Conservation (phyloP, 1,140 invertebrate species). For the Nylanderia fulva region DNA sequence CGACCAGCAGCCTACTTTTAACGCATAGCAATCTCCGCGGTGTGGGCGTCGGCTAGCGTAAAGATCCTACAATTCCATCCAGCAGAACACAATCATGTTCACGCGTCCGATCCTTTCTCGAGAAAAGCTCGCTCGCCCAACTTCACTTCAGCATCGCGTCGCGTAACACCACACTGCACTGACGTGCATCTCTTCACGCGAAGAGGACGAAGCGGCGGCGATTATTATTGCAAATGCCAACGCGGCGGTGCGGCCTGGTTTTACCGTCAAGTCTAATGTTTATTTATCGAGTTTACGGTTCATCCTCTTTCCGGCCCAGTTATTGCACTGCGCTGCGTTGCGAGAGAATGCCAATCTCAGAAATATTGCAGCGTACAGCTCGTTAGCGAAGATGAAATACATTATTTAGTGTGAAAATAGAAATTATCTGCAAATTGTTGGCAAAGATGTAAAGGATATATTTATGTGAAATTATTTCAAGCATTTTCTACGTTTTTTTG, state of each 20-base stretch:
- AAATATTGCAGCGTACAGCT: slow-evolving; percentile 33
- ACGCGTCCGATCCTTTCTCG: not conserved
- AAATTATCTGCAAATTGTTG: not conserved
- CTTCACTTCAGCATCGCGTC: not conserved
- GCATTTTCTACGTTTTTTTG: too few species aligned
- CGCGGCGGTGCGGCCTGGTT: slow-evolving; percentile 64
- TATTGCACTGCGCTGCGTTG: slow-evolving; percentile 67
- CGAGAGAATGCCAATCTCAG: slow-evolving; percentile 54
- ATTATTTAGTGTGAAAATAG: not conserved
- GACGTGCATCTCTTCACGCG: not conserved
- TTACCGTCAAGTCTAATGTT: slow-evolving; percentile 74
- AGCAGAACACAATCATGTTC: slow-evolving; percentile 54
- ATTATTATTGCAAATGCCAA: slow-evolving; percentile 67
- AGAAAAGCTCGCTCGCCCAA: not conserved
- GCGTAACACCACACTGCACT: not conserved
- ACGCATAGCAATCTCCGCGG: slow-evolving; percentile 36
- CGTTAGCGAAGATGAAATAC: not conserved
- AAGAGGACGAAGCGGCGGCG: not conserved
- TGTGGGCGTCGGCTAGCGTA: slow-evolving; percentile 49
- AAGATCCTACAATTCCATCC: slow-evolving; percentile 57
- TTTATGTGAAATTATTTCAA: not conserved
- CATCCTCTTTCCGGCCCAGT: slow-evolving; percentile 79
- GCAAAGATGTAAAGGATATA: not conserved
- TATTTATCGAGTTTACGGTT: slow-evolving; percentile 80
- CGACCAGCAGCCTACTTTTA: slow-evolving; percentile 51